Evolutionary conservation across 2,888 invertebrate genomes (phyloP).

Genomic region (Anaspis maculata): DNA sequence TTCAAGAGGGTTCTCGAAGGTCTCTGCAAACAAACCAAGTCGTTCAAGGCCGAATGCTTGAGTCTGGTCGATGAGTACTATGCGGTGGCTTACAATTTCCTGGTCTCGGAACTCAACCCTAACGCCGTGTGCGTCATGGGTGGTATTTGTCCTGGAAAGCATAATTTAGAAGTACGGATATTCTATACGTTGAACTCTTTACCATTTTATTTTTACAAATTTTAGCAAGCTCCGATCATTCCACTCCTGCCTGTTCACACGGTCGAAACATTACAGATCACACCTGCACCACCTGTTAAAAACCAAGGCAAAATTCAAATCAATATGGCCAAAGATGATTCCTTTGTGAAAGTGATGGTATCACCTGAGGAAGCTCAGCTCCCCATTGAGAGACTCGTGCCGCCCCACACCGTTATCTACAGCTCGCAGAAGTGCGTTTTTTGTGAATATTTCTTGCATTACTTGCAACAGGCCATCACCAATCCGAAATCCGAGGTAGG

Average conservation of each 20-base stretch:
- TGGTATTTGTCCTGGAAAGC: constrained; percentile 52
- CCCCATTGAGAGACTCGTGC: constrained; percentile 47
- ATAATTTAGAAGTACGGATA: constrained; percentile 1
- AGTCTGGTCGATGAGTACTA: constrained; percentile 74
- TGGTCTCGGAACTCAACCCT: constrained; percentile 61
- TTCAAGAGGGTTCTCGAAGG: constrained; percentile 70
- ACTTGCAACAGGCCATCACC: constrained; percentile 64
- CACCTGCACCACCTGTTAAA: constrained; percentile 11
- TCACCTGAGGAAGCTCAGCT: constrained; percentile 37
- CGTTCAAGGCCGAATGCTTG: constrained; percentile 66
- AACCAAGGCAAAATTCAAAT: constrained; percentile 13
- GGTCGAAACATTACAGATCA: constrained; percentile 37
- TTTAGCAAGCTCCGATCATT: constrained; percentile 45
- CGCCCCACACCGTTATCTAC: constrained; percentile 32
- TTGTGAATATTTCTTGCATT: constrained; percentile 77
- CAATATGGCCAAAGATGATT: constrained; percentile 11
- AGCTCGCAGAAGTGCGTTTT: constrained; percentile 58
- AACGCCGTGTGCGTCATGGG: constrained; percentile 61
- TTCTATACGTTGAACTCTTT: constrained; percentile 15
- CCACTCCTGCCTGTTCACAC: constrained; percentile 51
- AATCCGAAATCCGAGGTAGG: constrained; percentile 57
- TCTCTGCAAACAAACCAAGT: constrained; percentile 70
- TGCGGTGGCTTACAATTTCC: constrained; percentile 58
- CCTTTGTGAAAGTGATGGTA: constrained; percentile 14
- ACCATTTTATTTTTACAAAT: background rate